Base-by-base conservation (phyloP, 2,888 invertebrate species). In the Drosophila lacicola region DNA sequence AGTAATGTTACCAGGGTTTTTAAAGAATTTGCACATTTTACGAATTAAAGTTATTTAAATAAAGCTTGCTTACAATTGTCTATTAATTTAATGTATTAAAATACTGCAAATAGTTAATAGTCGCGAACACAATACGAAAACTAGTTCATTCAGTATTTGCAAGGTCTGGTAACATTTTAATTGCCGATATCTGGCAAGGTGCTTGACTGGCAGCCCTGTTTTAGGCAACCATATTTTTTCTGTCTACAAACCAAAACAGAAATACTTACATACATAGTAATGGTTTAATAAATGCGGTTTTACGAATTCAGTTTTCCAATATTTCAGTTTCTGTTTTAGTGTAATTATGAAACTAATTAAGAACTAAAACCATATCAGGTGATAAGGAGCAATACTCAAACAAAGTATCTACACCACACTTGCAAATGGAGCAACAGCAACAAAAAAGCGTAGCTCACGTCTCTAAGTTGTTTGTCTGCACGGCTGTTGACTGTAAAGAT, bases 401-500 rank as follows among this genome's bases (percentile, higher is more conserved):
- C 37, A 53, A 70, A 55, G 55, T 66, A 71, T 70, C 62, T 60
- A 65, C 51, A 69, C 62, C 34, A 47, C 44, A 46, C 58, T 56
- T 66, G 78, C 85, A 88, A 87, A 91, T 92, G 91, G 91, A 91
- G 79, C 90, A 89, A 74, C 90, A 87, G 80, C 88, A 80, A 62
- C 81, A 69, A 60, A 91, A 90, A 82, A 82, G 74, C 76, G 74
- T 66, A 66, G 67, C 62, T 73, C 80, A 86, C 69, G 57, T 80
- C 69, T 96, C 96, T 91, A 96, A 95, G 94, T 94, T 97, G 93
- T 96, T 97, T 94, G 94, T 95, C 94, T 95, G 95, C 93, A 95
- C 96, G 92, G 94, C 95, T 92, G 95, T 97, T 93, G 97, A 97
- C 94, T 95, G 95, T 94, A 96, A 96, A 95, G 97, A 97, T 94